Base-by-base conservation (phyloP, 2,797 vertebrate species). In the Enteromius argenteus region DNA sequence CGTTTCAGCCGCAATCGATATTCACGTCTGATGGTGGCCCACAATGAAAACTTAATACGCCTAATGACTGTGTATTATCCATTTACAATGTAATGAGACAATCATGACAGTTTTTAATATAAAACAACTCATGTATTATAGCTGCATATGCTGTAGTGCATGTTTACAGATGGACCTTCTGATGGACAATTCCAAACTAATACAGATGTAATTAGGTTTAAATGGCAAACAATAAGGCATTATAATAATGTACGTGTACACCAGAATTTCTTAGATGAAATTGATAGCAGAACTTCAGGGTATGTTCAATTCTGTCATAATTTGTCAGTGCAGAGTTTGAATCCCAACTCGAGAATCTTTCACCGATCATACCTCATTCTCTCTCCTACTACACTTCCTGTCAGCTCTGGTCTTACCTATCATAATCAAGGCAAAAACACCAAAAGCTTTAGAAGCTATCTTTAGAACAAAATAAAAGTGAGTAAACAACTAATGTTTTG, bases 1-100 rank as follows among this genome's bases (percentile, higher is more conserved):
- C 83, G 46, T 86, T 87, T 85, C 81, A 83, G 86, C 81, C 19
- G 15, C 87, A 72, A 84, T 88, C 88, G 56, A 86, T 88, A 86
- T 17, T 53, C 60, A 60, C 21, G 71, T 80, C 78, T 85, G 72
- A 42, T 81, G 62, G 77, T 56, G 39, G 60, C 42, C n/a, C 68
- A 81, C 76, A 80, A 51, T 86, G 75, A 85, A 88, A 85, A 84
- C 85, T 60, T 85, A 84, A 79, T 80, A 67, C 14, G 42, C 51
- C 46, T 82, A 88, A 85, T 68, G 37, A 80, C 79, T 84, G 46
- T 84, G 80, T 77, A 79, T 89, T 84, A 72, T 83, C 49, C 84
- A 79, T 80, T 87, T 85, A 81, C 68, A 68, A 53, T 82, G 58
- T 80, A 85, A 87, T 87, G 69, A 84, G 77, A 49, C 32, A 44